A percentile compares a stretch with the other conserved stretches of the same genome.
These are phyloP conservation scores for Tichodroma muraria DNA, from an alignment of 2,113 vertebrate genomes.

Conservation along the genomic window DNA sequence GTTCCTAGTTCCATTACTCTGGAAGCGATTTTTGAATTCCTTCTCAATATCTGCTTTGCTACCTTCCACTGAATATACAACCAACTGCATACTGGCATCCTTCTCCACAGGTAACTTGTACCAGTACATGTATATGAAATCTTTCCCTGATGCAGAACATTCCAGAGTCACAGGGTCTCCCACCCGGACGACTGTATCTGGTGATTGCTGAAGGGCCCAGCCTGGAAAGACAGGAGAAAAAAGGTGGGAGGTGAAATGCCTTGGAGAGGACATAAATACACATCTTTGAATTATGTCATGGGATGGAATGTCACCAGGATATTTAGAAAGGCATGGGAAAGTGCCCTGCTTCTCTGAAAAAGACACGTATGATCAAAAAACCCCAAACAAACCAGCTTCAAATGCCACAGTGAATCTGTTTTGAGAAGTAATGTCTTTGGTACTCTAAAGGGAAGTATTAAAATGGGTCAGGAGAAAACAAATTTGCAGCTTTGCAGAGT, in stretches of 20 bases:
- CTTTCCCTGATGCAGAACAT: accelerated
- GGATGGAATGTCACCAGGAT: not conserved
- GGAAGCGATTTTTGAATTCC: not conserved
- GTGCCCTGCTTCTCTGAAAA: not conserved
- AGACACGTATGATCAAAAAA: no score
- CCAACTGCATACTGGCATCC: not conserved
- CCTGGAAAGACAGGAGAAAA: not conserved
- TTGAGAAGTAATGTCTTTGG: no score
- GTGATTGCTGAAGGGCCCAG: not conserved
- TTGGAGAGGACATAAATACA: not conserved
- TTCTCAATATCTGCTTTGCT: not conserved
- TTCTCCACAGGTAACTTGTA: not conserved
- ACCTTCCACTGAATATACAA: not conserved
- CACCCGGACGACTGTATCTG: not conserved
- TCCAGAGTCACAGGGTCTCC: not conserved
- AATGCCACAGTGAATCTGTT: no score
- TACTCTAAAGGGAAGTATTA: not conserved
- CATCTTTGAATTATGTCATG: not conserved
- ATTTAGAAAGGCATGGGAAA: not conserved
- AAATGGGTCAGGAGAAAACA: not conserved
- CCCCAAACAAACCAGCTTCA: not conserved
- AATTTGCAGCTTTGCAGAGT: no score
- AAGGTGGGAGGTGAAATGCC: not conserved
- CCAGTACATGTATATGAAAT: accelerated
- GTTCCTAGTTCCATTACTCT: not conserved